phyloP scores from a whole-genome alignment of 1,140 invertebrate species.

The Formica exsecta region DNA sequence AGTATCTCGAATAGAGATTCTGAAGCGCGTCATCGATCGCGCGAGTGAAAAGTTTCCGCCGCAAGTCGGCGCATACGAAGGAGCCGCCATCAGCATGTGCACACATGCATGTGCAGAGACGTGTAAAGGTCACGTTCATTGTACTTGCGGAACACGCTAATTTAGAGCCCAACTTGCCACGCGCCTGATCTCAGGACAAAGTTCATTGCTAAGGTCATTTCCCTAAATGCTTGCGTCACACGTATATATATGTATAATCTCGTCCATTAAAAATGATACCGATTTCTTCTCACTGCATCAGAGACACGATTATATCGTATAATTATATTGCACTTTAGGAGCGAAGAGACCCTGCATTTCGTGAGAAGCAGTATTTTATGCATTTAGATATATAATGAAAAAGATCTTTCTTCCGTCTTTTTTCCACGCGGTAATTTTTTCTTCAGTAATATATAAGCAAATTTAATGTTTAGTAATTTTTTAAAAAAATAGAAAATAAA shows the following conservation, averaged over 20 bases:
- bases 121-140: constrained; percentile 75
- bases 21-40: constrained; percentile 11
- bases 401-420: neutral
- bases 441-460: neutral
- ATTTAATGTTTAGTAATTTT: too few relatives aligned
- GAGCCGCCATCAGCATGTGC: constrained; percentile 15
- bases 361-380: neutral
- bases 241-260: constrained; percentile 13
- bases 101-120: constrained; percentile 17
- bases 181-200: constrained; percentile 42
- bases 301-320: constrained; percentile 4
- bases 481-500: too few relatives aligned
- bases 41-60: constrained; percentile 35
- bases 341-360: neutral
- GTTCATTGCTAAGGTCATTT: constrained; percentile 75
- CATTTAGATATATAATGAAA: neutral
- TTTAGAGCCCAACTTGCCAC: constrained; percentile 65
- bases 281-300: constrained; percentile 22
- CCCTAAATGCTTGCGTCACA: constrained; percentile 37
- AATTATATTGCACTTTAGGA: neutral
- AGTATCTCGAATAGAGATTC: neutral
- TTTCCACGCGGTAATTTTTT: neutral
- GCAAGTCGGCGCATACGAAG: neutral
- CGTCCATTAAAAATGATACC: constrained; percentile 20
- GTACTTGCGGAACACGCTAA: constrained; percentile 76